phyloP scores from a whole-genome alignment of 2,888 invertebrate genomes.

The Cantharis nigra region DNA sequence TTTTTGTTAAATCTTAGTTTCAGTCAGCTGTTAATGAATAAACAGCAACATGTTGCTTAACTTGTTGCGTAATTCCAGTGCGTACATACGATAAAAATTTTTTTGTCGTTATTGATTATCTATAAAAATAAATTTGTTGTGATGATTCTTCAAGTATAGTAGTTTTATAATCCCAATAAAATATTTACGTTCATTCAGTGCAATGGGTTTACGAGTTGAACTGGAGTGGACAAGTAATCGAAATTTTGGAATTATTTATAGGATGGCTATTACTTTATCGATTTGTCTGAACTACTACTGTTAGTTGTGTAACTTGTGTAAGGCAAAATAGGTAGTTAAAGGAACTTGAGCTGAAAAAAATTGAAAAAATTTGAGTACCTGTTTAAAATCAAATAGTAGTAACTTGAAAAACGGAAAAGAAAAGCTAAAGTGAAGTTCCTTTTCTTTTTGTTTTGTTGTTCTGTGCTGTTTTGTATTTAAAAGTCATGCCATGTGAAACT shows the following conservation, averaged over 20 bases:
- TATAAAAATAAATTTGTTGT: not conserved
- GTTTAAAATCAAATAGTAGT: not conserved
- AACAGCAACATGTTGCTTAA: not conserved
- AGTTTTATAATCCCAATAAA: not conserved
- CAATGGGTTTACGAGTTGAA: not conserved
- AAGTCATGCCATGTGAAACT: not conserved
- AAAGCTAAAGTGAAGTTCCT: not conserved
- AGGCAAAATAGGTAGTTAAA: not conserved
- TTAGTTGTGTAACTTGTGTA: not conserved
- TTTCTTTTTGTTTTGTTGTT: not conserved
- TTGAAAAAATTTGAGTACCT: not conserved
- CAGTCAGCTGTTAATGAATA: not conserved
- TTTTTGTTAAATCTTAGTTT: not conserved
- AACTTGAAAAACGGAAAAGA: not conserved
- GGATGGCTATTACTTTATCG: conserved; percentile 11
- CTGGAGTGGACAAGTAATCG: not conserved
- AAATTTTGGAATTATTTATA: conserved; percentile 18
- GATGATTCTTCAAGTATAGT: not conserved
- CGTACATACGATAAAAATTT: not conserved
- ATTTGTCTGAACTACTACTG: conserved; percentile 4
- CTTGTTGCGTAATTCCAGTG: not conserved
- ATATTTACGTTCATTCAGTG: not conserved
- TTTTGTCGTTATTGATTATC: not conserved
- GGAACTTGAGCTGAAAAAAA: not conserved
- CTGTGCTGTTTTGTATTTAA: not conserved